Evolutionary conservation across 2,797 vertebrate species (phyloP), one percentile per base, ranked within the genome.

Genomic region (Notolepis coatsorum): DNA sequence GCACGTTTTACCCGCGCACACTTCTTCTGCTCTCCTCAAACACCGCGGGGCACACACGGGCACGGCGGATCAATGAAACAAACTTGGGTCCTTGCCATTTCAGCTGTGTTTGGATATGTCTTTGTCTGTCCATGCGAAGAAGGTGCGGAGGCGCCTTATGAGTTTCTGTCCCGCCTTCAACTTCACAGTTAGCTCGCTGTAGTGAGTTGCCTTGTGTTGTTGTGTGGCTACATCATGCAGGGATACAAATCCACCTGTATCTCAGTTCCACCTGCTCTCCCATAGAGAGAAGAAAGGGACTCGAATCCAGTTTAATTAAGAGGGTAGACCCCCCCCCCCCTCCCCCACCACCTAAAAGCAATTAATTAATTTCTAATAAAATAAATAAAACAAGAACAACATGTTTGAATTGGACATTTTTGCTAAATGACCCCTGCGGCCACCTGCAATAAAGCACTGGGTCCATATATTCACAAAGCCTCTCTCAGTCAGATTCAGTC

Each of bases 111-210:
- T 79, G 53, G 68, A 0, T 76, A 59, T 59, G 7, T 58, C 64
- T 79, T 66, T 68, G 71, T 76, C 57, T 64, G 42, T 56, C 54
- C 57, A 9, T 43, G 71, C 56, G 21, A 5, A 51, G 35, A 37
- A 37, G 35, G 35, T 37, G 35, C 35, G 15, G 33, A 35, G 48
- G 15, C n/a, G 20, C n/a, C 20, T 64, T 24, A 24, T 56, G 66
- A 71, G 61, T 78, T 52, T 13, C 18, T 55, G 77, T 81, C 72
- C 75, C 66, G 67, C 71, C 75, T 83, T 80, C 66, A 77, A 73
- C 68, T 78, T 71, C 56, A 65, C 52, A 18, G 18, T 1, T 12
- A 25, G 15, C 28, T 50, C 13, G 18, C 31, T 20, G 5, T 28
- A n/a, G 3, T 43, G 18, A 12, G 15, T 3, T 43, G n/a, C 7